Conservation (phyloP, 2,888 invertebrate genomes). For the Zeuzera pyrina region DNA sequence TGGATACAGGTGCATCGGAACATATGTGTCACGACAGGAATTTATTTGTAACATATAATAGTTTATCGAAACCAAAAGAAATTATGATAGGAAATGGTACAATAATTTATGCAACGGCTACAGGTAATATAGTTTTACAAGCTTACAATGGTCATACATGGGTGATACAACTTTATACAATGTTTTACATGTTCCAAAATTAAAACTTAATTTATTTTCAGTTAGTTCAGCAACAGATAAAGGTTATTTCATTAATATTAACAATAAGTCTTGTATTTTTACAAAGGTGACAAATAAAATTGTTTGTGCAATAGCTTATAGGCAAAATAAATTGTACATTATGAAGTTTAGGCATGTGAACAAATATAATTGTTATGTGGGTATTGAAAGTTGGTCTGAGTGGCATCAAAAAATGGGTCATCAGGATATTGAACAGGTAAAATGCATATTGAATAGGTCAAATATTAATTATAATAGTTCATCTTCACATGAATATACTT, state of each 20-base stretch:
- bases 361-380: neutral
- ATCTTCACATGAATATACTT: no score
- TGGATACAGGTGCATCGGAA: neutral
- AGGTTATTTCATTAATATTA: neutral
- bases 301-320: neutral
- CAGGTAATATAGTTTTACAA: neutral
- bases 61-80: neutral
- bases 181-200: conserved; percentile 1
- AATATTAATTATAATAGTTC: neutral
- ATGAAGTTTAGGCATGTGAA: no score
- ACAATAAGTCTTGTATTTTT: neutral
- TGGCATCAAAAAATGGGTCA: conserved; percentile 1
- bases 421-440: neutral
- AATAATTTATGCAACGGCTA: neutral
- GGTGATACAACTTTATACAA: neutral
- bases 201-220: conserved; percentile 1
- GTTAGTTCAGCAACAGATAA: conserved; percentile 1
- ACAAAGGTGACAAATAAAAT: neutral
- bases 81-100: neutral
- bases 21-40: neutral
- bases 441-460: neutral
- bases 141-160: neutral
- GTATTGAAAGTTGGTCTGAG: neutral
- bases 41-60: neutral
- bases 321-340: neutral